These are phyloP conservation scores for Caenorhabditis inopinata DNA, from an alignment of 1,140 invertebrate genomes.

Conservation along the genomic window DNA sequence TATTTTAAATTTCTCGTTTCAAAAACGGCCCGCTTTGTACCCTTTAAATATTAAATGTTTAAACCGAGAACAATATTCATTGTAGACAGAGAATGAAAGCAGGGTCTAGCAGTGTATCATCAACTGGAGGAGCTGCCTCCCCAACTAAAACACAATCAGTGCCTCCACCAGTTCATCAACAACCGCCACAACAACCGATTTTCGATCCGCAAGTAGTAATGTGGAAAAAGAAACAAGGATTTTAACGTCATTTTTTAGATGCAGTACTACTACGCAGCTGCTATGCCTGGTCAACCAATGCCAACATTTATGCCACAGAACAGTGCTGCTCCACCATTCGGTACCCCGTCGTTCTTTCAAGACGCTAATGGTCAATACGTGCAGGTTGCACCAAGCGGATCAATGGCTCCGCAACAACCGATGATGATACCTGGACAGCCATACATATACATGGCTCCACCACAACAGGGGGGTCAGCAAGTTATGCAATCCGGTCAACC, in stretches of 20 bases:
- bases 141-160: neutral
- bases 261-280: neutral
- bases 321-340: neutral
- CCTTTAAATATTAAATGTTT: too few relatives aligned
- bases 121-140: neutral
- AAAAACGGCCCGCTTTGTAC: too few relatives aligned
- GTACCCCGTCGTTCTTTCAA: neutral
- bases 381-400: neutral
- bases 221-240: too few relatives aligned
- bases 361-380: neutral
- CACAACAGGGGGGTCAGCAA: neutral
- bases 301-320: neutral
- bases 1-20: too few relatives aligned
- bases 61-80: too few relatives aligned
- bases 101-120: neutral
- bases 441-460: slow-evolving; percentile 7
- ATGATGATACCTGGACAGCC: neutral
- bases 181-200: neutral
- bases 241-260: neutral
- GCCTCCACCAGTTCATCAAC: neutral
- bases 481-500: neutral
- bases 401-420: neutral
- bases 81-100: neutral
- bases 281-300: neutral
- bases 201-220: neutral